Percentiles rank a stretch among this genome's conserved stretches.
These are phyloP conservation scores for Panthera uncia DNA, from an alignment of 2,113 vertebrate species.

Conservation along the genomic window DNA sequence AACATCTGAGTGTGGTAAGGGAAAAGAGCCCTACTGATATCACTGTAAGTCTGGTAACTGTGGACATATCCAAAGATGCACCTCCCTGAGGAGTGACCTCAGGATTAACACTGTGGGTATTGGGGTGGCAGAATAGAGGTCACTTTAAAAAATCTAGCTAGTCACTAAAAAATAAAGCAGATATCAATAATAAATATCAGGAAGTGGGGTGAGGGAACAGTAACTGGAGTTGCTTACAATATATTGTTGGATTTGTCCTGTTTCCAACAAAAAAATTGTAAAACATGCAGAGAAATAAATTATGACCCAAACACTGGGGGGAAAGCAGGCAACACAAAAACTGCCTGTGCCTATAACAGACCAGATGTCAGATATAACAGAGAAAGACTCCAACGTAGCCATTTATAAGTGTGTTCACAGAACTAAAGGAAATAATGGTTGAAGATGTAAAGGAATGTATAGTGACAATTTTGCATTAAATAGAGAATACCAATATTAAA, in stretches of 20 bases:
- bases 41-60: background rate
- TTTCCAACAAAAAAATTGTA: background rate
- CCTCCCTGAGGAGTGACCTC: background rate
- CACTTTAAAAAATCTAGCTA: background rate
- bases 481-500: background rate
- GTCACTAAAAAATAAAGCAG: background rate
- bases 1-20: background rate
- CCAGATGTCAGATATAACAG: background rate
- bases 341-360: background rate
- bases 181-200: background rate
- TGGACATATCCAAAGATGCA: background rate
- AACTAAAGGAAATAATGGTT: background rate
- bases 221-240: background rate
- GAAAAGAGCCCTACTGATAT: background rate
- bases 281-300: background rate
- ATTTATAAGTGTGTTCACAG: background rate
- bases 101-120: background rate
- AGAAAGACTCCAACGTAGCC: background rate
- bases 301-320: background rate
- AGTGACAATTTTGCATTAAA: background rate
- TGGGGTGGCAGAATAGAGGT: background rate
- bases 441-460: background rate
- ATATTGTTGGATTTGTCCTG: background rate
- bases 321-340: background rate
- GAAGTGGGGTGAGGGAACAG: background rate